These are phyloP conservation scores for Dolichallabes microphthalmus DNA, from an alignment of 2,113 vertebrate genomes.

Conservation along the genomic window DNA sequence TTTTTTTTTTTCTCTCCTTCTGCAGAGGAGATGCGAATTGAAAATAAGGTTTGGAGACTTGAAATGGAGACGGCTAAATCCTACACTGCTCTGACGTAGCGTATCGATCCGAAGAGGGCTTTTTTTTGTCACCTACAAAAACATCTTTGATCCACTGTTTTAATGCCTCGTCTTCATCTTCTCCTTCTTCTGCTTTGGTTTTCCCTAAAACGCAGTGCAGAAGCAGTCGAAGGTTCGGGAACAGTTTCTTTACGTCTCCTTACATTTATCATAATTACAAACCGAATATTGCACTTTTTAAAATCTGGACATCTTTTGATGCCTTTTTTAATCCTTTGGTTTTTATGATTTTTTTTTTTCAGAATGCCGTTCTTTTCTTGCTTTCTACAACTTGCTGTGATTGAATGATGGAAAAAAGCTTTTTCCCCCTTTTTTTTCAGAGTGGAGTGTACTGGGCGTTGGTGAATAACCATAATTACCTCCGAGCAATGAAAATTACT, in stretches of 20 bases:
- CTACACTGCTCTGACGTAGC: slow-evolving; percentile 62
- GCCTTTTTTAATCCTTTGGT: neutral
- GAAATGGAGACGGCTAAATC: slow-evolving; percentile 65
- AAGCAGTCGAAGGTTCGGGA: neutral
- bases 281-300: neutral
- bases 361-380: neutral
- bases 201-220: neutral
- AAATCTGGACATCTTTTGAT: neutral
- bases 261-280: no score
- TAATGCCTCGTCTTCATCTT: neutral
- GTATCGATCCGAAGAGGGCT: slow-evolving; percentile 57
- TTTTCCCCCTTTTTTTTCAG: neutral
- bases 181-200: neutral
- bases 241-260: neutral
- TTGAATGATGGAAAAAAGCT: neutral
- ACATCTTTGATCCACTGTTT: slow-evolving; percentile 5
- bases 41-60: slow-evolving; percentile 57
- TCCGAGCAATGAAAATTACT: slow-evolving; percentile 20
- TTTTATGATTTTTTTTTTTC: neutral
- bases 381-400: neutral
- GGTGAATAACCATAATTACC: slow-evolving; percentile 29
- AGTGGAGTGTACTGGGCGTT: slow-evolving; percentile 17
- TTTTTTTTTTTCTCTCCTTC: slow-evolving; percentile 46
- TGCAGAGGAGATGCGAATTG: slow-evolving; percentile 55
- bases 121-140: slow-evolving; percentile 19